Base-by-base conservation (phyloP, 2,113 vertebrate genomes). In the Malurus cyaneus region DNA sequence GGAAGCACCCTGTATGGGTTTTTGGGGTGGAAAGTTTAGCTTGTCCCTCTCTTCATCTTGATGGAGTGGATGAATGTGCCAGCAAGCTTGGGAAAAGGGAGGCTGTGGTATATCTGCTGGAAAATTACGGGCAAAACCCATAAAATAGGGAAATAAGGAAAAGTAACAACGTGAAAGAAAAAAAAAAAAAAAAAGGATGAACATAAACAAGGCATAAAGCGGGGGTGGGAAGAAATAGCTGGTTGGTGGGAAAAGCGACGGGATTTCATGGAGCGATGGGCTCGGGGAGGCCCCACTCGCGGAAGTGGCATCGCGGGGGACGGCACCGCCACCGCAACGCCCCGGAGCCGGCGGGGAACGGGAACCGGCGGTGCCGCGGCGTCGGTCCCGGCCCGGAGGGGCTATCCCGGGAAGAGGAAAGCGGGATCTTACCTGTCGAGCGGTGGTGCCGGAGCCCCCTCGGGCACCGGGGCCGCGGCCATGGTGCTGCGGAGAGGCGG, bases 401-500 rank as follows among this genome's bases (percentile, higher is more conserved):
- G 15, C 11, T 2, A 21, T 10, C 66, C 59, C 31, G 25, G 34
- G 50, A 21, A 11, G 32, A 57, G 15, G 8, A 26, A 10, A 11
- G 86, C 31, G 39, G 25, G 44, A 20, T 46, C 92, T 73, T 83
- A 91, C 92, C 92, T 91, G 66, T 88, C 83, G 49, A 57, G 78
- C 9, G 84, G 82, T 2, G 87, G 78, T 10, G 0, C 36, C 61
- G 83, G 72, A 67, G 65, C 77, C 77, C 82, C 88, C 49, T 88
- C 95, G 41, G 65, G 60, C 50, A 76, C 56, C 44, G 93, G 89
- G 67, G 89, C 95, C 44, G 93, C 95, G 72, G 95, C 95, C 95
- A 96, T 95, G 39, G 92, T 14, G 78, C 29, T 47, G 54, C 64
- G 92, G 93, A 76, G 26, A 3, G 65, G 59, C 53, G 29, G 88